Conservation (phyloP, 2,113 vertebrate genomes). For the Oncorhynchus nerka region DNA sequence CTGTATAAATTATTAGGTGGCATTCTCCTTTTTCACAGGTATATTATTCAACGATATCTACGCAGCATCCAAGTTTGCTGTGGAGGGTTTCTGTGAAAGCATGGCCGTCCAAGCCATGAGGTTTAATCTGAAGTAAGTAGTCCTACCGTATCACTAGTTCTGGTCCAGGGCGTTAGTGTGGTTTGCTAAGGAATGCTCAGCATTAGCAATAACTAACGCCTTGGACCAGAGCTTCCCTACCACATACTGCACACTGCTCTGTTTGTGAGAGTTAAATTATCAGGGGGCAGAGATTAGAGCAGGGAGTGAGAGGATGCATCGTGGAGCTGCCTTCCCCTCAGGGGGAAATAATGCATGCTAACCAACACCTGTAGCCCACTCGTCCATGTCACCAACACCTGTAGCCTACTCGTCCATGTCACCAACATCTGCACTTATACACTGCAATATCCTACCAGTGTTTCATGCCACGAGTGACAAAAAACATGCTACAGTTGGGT, state of each 20-base stretch:
- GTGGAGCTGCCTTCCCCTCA: neutral
- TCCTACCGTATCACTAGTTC: neutral
- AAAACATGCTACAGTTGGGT: neutral
- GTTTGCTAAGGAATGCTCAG: too few species aligned
- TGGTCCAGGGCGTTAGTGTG: neutral
- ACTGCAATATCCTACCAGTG: neutral
- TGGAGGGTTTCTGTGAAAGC: conserved; percentile 89
- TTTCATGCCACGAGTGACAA: neutral
- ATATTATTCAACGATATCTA: conserved; percentile 89
- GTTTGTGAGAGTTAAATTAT: conserved; percentile 2
- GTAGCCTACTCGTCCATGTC: neutral
- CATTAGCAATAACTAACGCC: too few species aligned
- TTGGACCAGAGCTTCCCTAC: too few species aligned
- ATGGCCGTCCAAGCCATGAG: conserved; percentile 83
- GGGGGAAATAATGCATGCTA: neutral
- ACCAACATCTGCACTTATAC: conserved; percentile 2
- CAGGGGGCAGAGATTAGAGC: neutral
- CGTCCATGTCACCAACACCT: neutral
- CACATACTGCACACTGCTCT: neutral
- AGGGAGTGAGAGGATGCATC: neutral
- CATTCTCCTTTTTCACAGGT: conserved; percentile 61
- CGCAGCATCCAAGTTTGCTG: conserved; percentile 85
- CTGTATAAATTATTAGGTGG: neutral
- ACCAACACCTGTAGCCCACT: too few species aligned
- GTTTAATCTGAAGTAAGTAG: conserved; percentile 84